Evolutionary conservation across 2,888 invertebrate species (phyloP).

Genomic region (Anaspis maculata): DNA sequence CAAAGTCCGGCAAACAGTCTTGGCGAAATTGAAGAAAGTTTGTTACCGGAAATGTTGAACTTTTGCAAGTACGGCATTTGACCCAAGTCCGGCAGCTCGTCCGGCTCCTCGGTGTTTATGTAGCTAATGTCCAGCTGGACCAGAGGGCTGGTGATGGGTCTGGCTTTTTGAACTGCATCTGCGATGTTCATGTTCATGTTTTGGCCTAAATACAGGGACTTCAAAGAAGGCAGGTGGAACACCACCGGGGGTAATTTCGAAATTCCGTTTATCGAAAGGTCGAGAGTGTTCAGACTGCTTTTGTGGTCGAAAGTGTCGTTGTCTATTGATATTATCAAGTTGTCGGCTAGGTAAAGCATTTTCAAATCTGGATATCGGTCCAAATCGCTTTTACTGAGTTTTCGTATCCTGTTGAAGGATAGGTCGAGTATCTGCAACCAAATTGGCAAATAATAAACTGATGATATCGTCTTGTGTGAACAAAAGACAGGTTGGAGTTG

Average conservation of each 20-base stretch:
- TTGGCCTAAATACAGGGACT: slow-evolving; percentile 33
- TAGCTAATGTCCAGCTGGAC: slow-evolving; percentile 32
- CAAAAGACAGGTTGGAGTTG: slow-evolving; percentile 5
- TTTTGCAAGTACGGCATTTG: slow-evolving; percentile 28
- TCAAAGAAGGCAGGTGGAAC: slow-evolving; percentile 34
- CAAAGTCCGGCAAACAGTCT: slow-evolving; percentile 35
- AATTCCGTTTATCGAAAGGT: slow-evolving; percentile 32
- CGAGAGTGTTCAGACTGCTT: slow-evolving; percentile 28
- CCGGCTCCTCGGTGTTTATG: slow-evolving; percentile 24
- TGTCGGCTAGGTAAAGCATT: slow-evolving; percentile 37
- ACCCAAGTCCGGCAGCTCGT: slow-evolving; percentile 30
- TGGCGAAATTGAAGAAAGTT: slow-evolving; percentile 22
- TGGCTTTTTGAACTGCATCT: slow-evolving; percentile 28
- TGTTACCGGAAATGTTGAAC: slow-evolving; percentile 35
- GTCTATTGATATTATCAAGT: slow-evolving; percentile 30
- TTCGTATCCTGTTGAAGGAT: slow-evolving; percentile 34
- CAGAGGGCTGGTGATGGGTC: slow-evolving; percentile 33
- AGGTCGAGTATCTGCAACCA: slow-evolving; percentile 32
- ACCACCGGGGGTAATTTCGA: slow-evolving; percentile 29
- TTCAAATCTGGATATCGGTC: slow-evolving; percentile 28
- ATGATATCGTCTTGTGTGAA: slow-evolving; percentile 2
- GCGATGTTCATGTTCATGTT: slow-evolving; percentile 35
- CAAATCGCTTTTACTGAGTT: slow-evolving; percentile 30
- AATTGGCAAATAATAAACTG: too few relatives aligned
- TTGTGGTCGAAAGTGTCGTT: slow-evolving; percentile 30